Evolutionary conservation across 1,140 invertebrate genomes (phyloP).

Genomic region (Batillaria attramentaria): DNA sequence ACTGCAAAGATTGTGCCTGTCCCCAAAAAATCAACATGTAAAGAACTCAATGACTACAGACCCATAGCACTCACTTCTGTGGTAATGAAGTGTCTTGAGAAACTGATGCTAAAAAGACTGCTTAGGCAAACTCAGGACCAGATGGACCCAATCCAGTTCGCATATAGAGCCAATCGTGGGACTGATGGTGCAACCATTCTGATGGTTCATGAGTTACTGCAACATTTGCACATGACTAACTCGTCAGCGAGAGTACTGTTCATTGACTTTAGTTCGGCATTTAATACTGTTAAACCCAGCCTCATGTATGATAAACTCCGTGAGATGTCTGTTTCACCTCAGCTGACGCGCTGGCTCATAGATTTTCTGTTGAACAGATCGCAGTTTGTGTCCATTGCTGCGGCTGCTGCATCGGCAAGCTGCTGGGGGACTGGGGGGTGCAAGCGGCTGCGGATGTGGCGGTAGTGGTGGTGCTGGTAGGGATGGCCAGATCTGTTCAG

Average conservation of each 20-base stretch:
- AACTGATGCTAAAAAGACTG: slow-evolving; percentile 9
- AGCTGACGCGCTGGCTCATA: background rate
- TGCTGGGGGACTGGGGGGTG: too few relatives aligned
- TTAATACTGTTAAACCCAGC: background rate
- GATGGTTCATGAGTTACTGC: background rate
- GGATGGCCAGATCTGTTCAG: too few relatives aligned
- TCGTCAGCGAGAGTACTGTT: background rate
- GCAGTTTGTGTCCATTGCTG: too few relatives aligned
- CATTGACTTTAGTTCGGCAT: background rate
- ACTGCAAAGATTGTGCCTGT: background rate
- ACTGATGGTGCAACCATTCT: background rate
- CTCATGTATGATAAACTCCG: background rate
- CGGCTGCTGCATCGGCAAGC: too few relatives aligned
- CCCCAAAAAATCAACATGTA: background rate
- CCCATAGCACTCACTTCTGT: background rate
- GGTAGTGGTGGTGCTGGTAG: too few relatives aligned
- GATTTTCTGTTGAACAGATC: background rate
- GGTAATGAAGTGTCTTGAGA: background rate
- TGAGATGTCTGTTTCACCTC: background rate
- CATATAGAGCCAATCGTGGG: background rate
- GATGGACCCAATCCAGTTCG: background rate
- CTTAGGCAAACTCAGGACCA: background rate
- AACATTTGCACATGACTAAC: background rate
- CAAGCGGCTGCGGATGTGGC: too few relatives aligned
- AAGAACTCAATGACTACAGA: background rate